Evolutionary conservation across 2,113 vertebrate species (phyloP).

Genomic region (Neogobius melanostomus): DNA sequence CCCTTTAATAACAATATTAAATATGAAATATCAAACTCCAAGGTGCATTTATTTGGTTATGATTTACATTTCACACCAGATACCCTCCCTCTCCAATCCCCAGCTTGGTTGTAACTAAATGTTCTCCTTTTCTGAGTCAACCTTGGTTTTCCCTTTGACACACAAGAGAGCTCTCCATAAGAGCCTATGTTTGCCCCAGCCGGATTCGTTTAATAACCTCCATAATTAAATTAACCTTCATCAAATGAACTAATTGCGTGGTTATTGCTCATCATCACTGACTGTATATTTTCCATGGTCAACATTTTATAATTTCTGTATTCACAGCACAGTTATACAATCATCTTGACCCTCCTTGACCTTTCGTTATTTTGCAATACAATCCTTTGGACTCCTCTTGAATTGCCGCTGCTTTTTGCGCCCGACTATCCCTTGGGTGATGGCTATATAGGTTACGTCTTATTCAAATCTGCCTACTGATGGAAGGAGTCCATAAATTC

Average conservation of each 20-base stretch:
- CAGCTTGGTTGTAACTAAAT: background rate
- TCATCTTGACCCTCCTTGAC: slow-evolving; percentile 2
- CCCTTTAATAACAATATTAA: too few relatives aligned
- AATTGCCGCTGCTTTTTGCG: slow-evolving; percentile 20
- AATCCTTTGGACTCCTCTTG: slow-evolving; percentile 9
- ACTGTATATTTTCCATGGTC: background rate
- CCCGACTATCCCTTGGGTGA: slow-evolving; percentile 22
- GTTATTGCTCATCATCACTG: background rate
- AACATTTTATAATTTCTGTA: slow-evolving; percentile 2
- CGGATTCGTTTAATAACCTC: background rate
- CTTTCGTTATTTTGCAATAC: slow-evolving; percentile 14
- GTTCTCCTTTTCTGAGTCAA: background rate
- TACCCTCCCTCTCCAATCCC: background rate
- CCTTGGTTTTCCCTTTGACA: background rate
- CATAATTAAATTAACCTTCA: slow-evolving; percentile 3
- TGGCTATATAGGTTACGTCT: slow-evolving; percentile 39
- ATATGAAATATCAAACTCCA: too few relatives aligned
- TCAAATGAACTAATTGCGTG: background rate
- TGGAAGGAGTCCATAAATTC: slow-evolving; percentile 46
- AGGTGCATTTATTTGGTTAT: too few relatives aligned
- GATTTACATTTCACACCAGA: background rate
- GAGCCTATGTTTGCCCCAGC: background rate
- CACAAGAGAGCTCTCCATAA: background rate
- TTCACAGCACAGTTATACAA: background rate
- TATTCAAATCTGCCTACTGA: slow-evolving; percentile 54